Percentiles rank a stretch among this genome's conserved stretches.
Evolutionary conservation across 2,888 invertebrate genomes (phyloP).

Genomic region (Steinernema carpocapsae): DNA sequence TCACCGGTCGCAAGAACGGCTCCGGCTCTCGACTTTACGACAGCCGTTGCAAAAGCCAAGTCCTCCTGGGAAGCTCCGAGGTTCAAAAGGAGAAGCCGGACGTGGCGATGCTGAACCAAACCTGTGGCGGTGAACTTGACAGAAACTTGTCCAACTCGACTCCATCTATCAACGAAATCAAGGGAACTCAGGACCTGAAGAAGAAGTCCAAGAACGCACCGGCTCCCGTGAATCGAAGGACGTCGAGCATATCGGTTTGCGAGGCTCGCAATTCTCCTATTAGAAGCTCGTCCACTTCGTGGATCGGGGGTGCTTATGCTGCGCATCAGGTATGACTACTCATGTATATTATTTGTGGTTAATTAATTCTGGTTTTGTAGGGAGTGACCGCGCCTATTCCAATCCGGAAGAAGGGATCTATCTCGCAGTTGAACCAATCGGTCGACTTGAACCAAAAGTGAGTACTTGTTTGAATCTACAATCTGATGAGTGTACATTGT

Average conservation of each 20-base stretch:
- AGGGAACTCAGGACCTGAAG: background rate
- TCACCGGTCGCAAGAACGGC: slow-evolving; percentile 19
- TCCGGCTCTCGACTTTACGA: slow-evolving; percentile 14
- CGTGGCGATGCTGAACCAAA: background rate
- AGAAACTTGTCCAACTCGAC: slow-evolving; percentile 11
- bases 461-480: background rate
- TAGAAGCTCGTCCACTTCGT: background rate
- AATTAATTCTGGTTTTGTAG: background rate
- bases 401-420: slow-evolving; percentile 2
- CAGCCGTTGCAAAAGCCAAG: slow-evolving; percentile 27
- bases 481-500: background rate
- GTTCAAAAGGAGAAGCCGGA: background rate
- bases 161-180: slow-evolving; percentile 12
- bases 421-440: background rate
- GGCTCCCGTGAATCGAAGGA: slow-evolving; percentile 4
- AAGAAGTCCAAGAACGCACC: background rate
- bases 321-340: slow-evolving; percentile 1
- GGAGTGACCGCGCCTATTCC: slow-evolving; percentile 1
- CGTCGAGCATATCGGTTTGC: slow-evolving; percentile 17
- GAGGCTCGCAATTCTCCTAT: background rate
- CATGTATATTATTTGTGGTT: background rate
- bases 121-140: background rate
- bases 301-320: background rate
- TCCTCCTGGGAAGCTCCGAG: slow-evolving; percentile 20
- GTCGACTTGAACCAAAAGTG: slow-evolving; percentile 18